A percentile compares a stretch with the other conserved stretches of the same genome.
phyloP scores from a whole-genome alignment of 2,888 invertebrate species.

The Melipona beecheii region DNA sequence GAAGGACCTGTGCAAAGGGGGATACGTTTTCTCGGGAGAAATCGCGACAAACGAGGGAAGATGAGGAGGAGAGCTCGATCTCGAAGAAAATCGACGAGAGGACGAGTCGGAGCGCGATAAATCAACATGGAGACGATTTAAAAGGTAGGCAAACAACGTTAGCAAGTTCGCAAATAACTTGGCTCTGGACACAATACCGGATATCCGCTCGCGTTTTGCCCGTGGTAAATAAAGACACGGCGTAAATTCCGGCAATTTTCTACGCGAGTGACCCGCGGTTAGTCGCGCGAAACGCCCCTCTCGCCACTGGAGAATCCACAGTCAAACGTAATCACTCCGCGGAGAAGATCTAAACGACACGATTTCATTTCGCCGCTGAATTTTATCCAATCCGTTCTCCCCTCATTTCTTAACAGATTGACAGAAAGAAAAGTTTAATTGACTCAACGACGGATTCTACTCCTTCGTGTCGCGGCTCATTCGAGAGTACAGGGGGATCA shows the following conservation, averaged over 20 bases:
- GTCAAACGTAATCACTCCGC: conserved; percentile 14
- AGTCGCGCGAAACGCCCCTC: not conserved
- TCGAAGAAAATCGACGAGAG: not conserved
- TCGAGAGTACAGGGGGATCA: too few species aligned
- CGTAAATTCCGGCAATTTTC: conserved; percentile 59
- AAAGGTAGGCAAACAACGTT: conserved; percentile 36
- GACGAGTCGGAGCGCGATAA: not conserved
- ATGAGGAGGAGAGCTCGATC: not conserved
- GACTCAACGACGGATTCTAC: not conserved
- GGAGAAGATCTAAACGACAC: not conserved
- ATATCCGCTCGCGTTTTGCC: conserved; percentile 7
- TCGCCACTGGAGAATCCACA: not conserved
- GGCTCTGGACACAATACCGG: conserved; percentile 49
- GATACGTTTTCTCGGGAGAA: not conserved
- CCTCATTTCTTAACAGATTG: not conserved
- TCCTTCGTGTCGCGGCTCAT: too few species aligned
- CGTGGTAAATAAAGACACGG: not conserved
- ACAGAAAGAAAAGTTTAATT: not conserved
- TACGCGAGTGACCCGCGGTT: conserved; percentile 23
- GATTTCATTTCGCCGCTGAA: not conserved
- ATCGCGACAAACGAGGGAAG: not conserved
- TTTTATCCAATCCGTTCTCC: not conserved
- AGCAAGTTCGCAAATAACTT: conserved; percentile 60
- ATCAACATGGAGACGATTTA: conserved; percentile 40
- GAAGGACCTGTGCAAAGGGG: not conserved